A percentile compares a stretch with the other conserved stretches of the same genome.
Conservation (phyloP, 2,113 vertebrate species). For the Hiodon alosoides region DNA sequence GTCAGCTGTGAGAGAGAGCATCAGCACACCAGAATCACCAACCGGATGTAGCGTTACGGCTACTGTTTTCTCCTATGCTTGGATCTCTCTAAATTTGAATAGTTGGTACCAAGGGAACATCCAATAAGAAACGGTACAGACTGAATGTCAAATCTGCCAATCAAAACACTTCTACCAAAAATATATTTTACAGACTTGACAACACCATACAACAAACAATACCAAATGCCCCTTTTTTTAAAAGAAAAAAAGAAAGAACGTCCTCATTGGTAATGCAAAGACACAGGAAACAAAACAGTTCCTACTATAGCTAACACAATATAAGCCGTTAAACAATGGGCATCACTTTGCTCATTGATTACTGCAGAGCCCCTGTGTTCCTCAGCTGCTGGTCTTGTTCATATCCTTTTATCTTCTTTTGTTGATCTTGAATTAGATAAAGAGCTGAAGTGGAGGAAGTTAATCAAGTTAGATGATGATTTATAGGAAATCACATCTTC, state of each 20-base stretch:
- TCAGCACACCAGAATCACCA: too few species aligned
- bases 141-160: too few species aligned
- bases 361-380: neutral
- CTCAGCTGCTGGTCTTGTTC: slow-evolving; percentile 6
- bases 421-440: slow-evolving; percentile 2
- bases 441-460: slow-evolving; percentile 3
- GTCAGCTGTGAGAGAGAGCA: too few species aligned
- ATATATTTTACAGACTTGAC: too few species aligned
- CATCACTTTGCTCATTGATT: neutral
- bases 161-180: too few species aligned
- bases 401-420: slow-evolving; percentile 4
- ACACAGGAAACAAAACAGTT: neutral
- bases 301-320: neutral
- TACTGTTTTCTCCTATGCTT: too few species aligned
- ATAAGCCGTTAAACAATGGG: slow-evolving; percentile 1
- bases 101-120: too few species aligned
- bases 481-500: slow-evolving; percentile 9
- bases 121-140: too few species aligned
- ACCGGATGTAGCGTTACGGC: too few species aligned
- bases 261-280: neutral
- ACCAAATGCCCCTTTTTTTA: too few species aligned
- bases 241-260: neutral
- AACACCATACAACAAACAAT: too few species aligned
- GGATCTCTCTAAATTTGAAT: too few species aligned
- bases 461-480: slow-evolving; percentile 11